These are phyloP conservation scores for Muscicapa comitata DNA, from an alignment of 2,797 vertebrate species.

Conservation along the genomic window DNA sequence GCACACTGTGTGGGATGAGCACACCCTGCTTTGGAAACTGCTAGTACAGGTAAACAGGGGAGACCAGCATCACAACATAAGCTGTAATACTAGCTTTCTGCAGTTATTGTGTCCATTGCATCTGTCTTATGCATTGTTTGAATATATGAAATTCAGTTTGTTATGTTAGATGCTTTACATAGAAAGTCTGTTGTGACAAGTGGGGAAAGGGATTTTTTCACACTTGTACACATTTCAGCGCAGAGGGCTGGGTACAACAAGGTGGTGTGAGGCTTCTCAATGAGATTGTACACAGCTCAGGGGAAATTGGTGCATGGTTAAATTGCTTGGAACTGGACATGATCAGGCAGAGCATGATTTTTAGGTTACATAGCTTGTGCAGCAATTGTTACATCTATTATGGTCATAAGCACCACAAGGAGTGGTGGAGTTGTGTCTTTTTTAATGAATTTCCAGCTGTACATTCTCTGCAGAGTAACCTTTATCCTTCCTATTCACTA, in stretches of 20 bases:
- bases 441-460: neutral
- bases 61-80: neutral
- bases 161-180: neutral
- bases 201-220: neutral
- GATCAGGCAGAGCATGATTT: neutral
- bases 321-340: neutral
- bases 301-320: neutral
- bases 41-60: neutral
- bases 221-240: fast-evolving
- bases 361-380: neutral
- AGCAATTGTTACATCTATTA: neutral
- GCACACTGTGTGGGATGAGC: neutral
- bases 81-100: neutral
- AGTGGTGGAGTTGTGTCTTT: neutral
- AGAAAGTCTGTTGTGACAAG: neutral
- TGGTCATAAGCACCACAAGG: neutral
- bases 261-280: neutral
- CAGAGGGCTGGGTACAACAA: neutral
- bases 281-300: neutral
- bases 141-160: neutral
- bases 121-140: neutral
- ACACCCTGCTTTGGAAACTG: neutral
- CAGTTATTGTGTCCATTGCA: neutral
- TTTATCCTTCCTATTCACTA: neutral
- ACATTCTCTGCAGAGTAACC: neutral